A percentile compares a stretch with the other conserved stretches of the same genome.
Evolutionary conservation across 2,113 vertebrate species (phyloP).

Genomic region (Sigmodon hispidus): DNA sequence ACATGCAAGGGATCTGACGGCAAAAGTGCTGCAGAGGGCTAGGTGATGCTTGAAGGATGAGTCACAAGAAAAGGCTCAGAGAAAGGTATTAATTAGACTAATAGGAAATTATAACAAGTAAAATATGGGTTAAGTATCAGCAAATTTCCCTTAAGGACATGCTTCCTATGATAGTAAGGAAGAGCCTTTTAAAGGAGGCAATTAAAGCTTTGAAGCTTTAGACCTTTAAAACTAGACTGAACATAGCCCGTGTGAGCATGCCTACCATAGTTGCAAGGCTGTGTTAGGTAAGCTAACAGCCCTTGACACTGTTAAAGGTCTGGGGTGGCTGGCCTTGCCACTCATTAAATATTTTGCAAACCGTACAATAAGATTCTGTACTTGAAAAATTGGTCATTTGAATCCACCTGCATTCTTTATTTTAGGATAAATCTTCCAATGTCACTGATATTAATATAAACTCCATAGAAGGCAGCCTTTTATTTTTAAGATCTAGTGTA

Average conservation of each 20-base stretch:
- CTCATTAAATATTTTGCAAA: conserved; percentile 7
- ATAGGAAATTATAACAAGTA: conserved; percentile 81
- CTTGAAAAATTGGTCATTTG: not conserved
- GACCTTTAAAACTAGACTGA: conserved; percentile 77
- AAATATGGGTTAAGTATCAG: conserved; percentile 81
- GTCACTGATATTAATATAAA: conserved; percentile 20
- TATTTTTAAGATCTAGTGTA: conserved; percentile 9
- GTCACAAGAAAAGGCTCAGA: conserved; percentile 73
- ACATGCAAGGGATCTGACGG: conserved; percentile 59
- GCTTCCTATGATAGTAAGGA: conserved; percentile 72
- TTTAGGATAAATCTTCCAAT: not conserved
- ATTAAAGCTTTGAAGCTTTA: conserved; percentile 71
- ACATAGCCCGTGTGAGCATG: conserved; percentile 61
- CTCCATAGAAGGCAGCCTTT: not conserved
- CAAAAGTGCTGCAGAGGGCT: conserved; percentile 46
- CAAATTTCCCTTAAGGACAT: conserved; percentile 80
- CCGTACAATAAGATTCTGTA: not conserved
- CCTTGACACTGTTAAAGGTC: not conserved
- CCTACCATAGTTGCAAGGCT: not conserved
- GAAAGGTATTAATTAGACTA: conserved; percentile 80
- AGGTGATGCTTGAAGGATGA: conserved; percentile 67
- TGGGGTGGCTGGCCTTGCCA: not conserved
- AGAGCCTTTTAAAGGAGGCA: conserved; percentile 72
- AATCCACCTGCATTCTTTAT: not conserved
- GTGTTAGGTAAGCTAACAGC: conserved; percentile 24